Base-by-base conservation (phyloP, 2,888 invertebrate genomes). In the Polydesmus complanatus region DNA sequence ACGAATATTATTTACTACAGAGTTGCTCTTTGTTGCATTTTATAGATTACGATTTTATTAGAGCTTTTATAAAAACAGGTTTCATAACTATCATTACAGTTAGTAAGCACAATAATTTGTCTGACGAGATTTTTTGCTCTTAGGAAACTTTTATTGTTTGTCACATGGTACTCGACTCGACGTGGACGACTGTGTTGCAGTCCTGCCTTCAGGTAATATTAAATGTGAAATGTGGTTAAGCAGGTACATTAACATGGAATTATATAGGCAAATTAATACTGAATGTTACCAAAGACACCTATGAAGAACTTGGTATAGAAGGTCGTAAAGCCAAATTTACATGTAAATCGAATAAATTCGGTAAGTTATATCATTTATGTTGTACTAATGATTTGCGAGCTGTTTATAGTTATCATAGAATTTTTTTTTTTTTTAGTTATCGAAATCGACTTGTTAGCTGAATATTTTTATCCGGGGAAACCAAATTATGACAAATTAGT, bases 61-160 rank as follows among this genome's bases (percentile, higher is more conserved):
- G 51, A n/a, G 58, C 58, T 51, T 58, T 58, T 27, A 8, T 58
- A 25, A 58, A 51, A 58, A 22, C 37, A 26, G 58, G 58, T 52
- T 26, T 54, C 8, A 3, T 21, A 11, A 37, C 1, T 25, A 23
- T 3, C 8, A 54, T 25, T 23, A 26, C 21, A 21, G n/a, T 5
- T 51, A 51, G 22, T 8, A 14, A 51, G n/a, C 48, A 18, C 48
- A 18, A 14, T 11, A 47, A 47, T 14, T 11, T 47, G 48, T 47
- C 11, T n/a, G 11, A 47, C 11, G n/a, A 51, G 19, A 3, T n/a
- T 51, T 21, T 22, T n/a, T 51, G n/a, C 19, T 51, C 19, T 51
- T 51, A 51, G 51, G 51, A 51, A 51, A 51, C 5, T 5, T n/a
- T 21, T 8, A 22, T 3, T n/a, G 5, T 51, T n/a, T 51, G 19